Evolutionary conservation across 2,113 vertebrate species (phyloP), one percentile per base, ranked within the genome.

Genomic region (Notiomystis cincta): DNA sequence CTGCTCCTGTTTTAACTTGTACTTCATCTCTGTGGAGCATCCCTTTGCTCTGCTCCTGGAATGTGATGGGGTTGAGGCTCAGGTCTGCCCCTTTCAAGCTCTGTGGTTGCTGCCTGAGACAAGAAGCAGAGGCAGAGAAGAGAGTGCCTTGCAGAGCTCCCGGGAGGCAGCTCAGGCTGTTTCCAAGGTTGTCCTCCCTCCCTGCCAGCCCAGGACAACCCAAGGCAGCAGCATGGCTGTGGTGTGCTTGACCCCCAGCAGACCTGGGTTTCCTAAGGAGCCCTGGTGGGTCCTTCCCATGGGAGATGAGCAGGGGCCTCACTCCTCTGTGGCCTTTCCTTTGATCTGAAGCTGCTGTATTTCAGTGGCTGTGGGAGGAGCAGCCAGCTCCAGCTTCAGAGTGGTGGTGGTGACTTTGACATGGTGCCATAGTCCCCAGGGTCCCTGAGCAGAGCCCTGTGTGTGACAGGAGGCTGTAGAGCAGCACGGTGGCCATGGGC

Each of bases 401-500:
- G n/a, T 2, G 40, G 42, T 48, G 79, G 13, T 15, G 12, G 12
- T 14, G 54, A 24, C 12, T 1, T 18, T 13, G 51, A 44, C 53
- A 22, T 13, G n/a, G 37, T 14, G 4, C 45, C 1, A 3, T 18
- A 4, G 1, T 56, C 27, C 4, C 82, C 24, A 1, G 1, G 50
- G 60, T 65, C 18, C 24, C 31, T 31, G 28, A 35, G 38, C 79
- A 82, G 73, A 33, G 42, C 13, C 20, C 13, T 33, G 45, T 27
- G 9, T 6, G 47, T 15, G 28, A 5, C 11, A 47, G 47, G 5
- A 51, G 50, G 45, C 56, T 79, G 62, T 33, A 77, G 71, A 38
- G 69, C 16, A n/a, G n/a, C 6, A 1, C 1, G 28, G 30, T 80
- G 81, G 38, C 38, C 40, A 38, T 33, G 67, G 88, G 42, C 50